These are phyloP conservation scores for Empis livida DNA, from an alignment of 2,888 invertebrate species.

Conservation along the genomic window DNA sequence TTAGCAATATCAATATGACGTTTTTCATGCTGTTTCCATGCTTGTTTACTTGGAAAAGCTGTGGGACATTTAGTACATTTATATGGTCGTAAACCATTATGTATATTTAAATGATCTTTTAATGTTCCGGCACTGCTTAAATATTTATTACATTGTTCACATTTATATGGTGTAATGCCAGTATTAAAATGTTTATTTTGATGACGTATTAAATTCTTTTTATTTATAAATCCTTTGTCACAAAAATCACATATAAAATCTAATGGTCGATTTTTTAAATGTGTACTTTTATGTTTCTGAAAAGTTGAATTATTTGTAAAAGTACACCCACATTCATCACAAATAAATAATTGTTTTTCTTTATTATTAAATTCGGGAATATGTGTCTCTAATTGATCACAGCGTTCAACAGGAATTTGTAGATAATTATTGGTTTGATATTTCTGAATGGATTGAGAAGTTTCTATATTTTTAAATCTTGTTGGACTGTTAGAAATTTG, in stretches of 20 bases:
- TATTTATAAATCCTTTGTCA: not conserved
- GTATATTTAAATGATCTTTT: slow-evolving; percentile 1
- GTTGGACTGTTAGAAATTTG: no score
- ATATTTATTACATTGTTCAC: not conserved
- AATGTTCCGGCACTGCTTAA: not conserved
- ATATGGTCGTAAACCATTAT: not conserved
- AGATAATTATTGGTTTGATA: no score
- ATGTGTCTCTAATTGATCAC: no score
- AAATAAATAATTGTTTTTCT: no score
- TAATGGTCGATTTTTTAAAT: not conserved
- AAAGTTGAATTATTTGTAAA: not conserved
- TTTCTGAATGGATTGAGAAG: no score
- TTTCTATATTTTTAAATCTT: no score
- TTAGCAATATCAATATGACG: not conserved
- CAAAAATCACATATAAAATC: not conserved
- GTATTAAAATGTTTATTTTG: no score
- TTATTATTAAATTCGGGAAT: no score
- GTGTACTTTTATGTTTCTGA: not conserved
- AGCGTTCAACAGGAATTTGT: no score
- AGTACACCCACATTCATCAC: no score
- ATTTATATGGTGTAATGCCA: not conserved
- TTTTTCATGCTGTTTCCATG: not conserved
- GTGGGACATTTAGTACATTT: not conserved
- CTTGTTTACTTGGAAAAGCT: not conserved
- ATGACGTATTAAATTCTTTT: no score